Base-by-base conservation (phyloP, 1,140 invertebrate species). In the Heliothis subflexa region DNA sequence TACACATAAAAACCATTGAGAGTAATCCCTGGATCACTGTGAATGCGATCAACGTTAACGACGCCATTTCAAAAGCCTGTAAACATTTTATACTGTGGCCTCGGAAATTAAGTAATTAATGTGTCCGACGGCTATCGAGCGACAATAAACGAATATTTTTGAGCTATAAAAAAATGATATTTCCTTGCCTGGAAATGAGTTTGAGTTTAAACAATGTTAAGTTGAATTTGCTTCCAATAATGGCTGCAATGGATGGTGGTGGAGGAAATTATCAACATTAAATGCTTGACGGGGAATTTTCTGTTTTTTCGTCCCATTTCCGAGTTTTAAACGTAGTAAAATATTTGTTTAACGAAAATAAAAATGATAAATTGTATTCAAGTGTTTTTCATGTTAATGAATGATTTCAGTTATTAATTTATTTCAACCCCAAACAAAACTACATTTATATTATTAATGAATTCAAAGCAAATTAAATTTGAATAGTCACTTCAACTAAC, bases 81-180 rank as follows among this genome's bases (percentile, higher is more conserved):
- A 66, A 66, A 70, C 66, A 70, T 70, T 70, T 25, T 28, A 70
- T 49, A 52, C 13, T 50, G 66, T 28, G 45, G 66, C 12, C 50
- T 21, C 62, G 66, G 66, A 70, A 70, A 70, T 70, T 70, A 70
- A 70, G 45, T 70, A 50, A 70, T 70, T 70, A 70, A 70, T 70
- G 66, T 16, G 25, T 70, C 28, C 50, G 47, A 28, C 45, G 50
- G 66, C 47, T 70, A 70, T 70, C 45, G 21, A 25, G 28, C 10
- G 47, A 18, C 47, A 49, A 70, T 70, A 70, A 70, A 70, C 47
- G 66, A 50, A 66, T 66, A 66, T 66, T 70, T 52, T n/a, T 25
- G 21, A 21, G 0, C 18, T 52, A 70, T 25, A 13, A 52, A 70
- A 70, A 70, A 50, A 70, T 52, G 47, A 49, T 70, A 28, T 52